phyloP scores from a whole-genome alignment of 2,113 vertebrate species.

The Mesoclemmys tuberculata region DNA sequence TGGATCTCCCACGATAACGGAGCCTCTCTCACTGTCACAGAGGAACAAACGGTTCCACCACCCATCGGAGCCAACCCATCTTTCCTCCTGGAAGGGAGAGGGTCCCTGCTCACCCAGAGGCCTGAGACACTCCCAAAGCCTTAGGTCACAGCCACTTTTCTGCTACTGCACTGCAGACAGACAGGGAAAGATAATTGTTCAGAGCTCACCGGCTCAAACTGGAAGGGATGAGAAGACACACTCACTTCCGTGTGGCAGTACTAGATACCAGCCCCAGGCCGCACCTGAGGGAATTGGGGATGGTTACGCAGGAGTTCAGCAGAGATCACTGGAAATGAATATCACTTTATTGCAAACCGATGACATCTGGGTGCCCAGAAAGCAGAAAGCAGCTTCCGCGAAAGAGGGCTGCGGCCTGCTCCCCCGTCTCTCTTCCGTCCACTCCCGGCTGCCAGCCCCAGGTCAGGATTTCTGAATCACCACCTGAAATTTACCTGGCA shows the following conservation, averaged over 20 bases:
- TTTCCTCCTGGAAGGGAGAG: neutral
- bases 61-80: neutral
- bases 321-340: neutral
- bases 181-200: neutral
- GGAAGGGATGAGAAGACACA: neutral
- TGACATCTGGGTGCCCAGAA: neutral
- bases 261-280: neutral
- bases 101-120: neutral
- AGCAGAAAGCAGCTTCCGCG: neutral
- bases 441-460: neutral
- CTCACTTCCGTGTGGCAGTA: neutral
- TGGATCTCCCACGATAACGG: neutral
- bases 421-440: neutral
- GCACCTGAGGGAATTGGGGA: too few species aligned
- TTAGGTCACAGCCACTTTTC: neutral
- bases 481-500: conserved; percentile 87
- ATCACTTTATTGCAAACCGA: neutral
- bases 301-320: neutral
- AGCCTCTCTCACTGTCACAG: neutral
- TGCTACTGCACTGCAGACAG: neutral
- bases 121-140: neutral
- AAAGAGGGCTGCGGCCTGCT: neutral
- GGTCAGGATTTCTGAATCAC: conserved; percentile 79
- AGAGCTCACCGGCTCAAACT: neutral
- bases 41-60: neutral